Conservation (phyloP, 2,113 vertebrate genomes). For the Rhynchomys soricoides region DNA sequence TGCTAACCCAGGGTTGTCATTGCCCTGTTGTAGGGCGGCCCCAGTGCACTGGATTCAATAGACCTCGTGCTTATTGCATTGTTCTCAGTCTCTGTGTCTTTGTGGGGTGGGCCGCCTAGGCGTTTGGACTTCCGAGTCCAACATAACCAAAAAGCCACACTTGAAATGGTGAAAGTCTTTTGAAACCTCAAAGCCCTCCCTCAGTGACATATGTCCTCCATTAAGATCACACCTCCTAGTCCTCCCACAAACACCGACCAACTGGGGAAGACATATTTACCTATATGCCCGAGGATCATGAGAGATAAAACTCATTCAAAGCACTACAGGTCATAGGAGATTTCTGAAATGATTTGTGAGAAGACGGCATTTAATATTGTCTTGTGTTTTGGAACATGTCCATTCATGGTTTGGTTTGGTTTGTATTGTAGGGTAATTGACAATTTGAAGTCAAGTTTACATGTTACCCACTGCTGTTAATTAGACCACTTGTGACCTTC, state of each 20-base stretch:
- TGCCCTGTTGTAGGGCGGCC: too few species aligned
- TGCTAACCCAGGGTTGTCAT: too few species aligned
- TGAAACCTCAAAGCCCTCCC: not conserved
- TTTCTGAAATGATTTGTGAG: not conserved
- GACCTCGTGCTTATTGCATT: too few species aligned
- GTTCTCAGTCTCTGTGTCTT: too few species aligned
- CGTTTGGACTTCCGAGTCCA: too few species aligned
- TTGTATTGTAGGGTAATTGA: conserved; percentile 3
- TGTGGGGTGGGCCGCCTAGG: too few species aligned
- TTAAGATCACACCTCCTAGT: not conserved
- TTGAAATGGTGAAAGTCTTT: not conserved
- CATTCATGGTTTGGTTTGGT: not conserved
- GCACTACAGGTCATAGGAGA: not conserved
- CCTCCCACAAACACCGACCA: not conserved
- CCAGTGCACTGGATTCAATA: too few species aligned
- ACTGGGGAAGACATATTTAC: not conserved
- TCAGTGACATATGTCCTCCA: not conserved
- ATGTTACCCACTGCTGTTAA: conserved; percentile 1
- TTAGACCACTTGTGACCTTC: not conserved
- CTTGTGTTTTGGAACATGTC: not conserved
- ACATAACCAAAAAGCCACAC: not conserved
- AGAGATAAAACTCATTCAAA: not conserved
- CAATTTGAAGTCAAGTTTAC: conserved; percentile 31
- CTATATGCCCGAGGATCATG: not conserved
- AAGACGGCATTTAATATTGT: not conserved